Conservation (phyloP, 2,888 invertebrate genomes). For the Cryptocephalus primarius region DNA sequence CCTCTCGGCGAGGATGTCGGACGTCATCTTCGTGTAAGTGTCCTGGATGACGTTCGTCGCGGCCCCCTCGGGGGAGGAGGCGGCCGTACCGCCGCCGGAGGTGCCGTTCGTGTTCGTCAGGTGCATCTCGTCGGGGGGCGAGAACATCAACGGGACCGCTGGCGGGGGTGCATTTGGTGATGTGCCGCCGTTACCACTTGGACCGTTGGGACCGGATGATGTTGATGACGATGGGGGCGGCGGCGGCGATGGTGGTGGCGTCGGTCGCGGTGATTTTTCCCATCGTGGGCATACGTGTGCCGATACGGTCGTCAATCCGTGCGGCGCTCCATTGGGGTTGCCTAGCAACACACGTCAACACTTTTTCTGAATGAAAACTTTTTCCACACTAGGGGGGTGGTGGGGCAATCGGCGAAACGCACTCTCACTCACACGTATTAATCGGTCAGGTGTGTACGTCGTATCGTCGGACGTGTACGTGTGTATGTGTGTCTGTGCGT, state of each 20-base stretch:
- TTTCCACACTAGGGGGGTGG: slow-evolving; percentile 35
- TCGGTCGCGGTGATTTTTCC: no score
- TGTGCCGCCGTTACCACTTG: no score
- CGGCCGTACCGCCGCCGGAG: slow-evolving; percentile 41
- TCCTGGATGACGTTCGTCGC: slow-evolving; percentile 61
- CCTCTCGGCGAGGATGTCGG: slow-evolving; percentile 72
- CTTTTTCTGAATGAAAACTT: slow-evolving; percentile 52
- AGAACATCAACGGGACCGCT: background rate
- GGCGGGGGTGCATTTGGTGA: background rate
- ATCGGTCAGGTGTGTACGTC: slow-evolving; percentile 15
- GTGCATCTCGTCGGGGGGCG: slow-evolving; percentile 29
- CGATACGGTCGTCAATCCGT: no score
- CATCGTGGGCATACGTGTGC: no score
- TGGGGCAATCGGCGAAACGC: slow-evolving; percentile 22
- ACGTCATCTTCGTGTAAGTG: slow-evolving; percentile 68
- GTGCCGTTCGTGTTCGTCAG: slow-evolving; percentile 36
- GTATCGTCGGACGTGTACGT: slow-evolving; percentile 7
- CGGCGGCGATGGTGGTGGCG: no score
- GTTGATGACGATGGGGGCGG: no score
- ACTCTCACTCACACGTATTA: slow-evolving; percentile 21
- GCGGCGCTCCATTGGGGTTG: slow-evolving; percentile 22
- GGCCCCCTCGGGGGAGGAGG: slow-evolving; percentile 61
- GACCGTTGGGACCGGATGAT: no score
- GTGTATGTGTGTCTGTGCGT: background rate
- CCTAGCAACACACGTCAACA: slow-evolving; percentile 38